A percentile compares a stretch with the other conserved stretches of the same genome.
phyloP scores from a whole-genome alignment of 2,113 vertebrate genomes.

The Seriola rivoliana region DNA sequence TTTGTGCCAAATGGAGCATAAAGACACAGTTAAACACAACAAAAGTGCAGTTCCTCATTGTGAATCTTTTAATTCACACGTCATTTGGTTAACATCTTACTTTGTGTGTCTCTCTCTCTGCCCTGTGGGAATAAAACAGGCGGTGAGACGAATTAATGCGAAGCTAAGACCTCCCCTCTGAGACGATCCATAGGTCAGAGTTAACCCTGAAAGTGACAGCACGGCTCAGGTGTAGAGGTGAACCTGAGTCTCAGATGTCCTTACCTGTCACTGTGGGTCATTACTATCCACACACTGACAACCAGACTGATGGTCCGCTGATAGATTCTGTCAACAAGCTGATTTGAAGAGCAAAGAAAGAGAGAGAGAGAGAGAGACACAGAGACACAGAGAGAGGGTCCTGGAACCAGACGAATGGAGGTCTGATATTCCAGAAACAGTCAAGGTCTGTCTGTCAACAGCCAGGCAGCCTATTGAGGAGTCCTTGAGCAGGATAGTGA shows the following conservation, averaged over 20 bases:
- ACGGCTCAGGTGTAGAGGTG: not conserved
- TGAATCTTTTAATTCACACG: constrained; percentile 36
- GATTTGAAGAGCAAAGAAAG: constrained; percentile 23
- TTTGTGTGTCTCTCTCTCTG: not conserved
- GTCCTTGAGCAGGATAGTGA: constrained; percentile 13
- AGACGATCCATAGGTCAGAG: constrained; percentile 11
- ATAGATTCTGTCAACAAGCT: constrained; percentile 54
- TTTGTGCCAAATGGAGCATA: constrained; percentile 54
- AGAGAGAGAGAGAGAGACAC: too few species aligned
- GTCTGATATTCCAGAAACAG: constrained; percentile 1
- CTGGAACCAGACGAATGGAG: constrained; percentile 14
- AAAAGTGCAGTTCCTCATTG: constrained; percentile 16
- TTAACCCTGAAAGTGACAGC: constrained; percentile 21
- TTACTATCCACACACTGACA: constrained; percentile 3
- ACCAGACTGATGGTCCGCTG: constrained; percentile 46
- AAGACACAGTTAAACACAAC: constrained; percentile 16
- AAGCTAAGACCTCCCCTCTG: not conserved
- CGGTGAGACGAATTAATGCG: not conserved
- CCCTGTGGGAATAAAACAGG: not conserved
- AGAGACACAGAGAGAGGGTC: not conserved
- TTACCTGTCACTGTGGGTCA: constrained; percentile 51
- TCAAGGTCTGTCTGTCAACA: constrained; percentile 14
- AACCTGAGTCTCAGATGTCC: constrained; percentile 23
- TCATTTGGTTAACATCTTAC: constrained; percentile 16
- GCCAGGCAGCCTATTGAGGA: not conserved